Evolutionary conservation across 2,797 vertebrate species (phyloP), one percentile per base, ranked within the genome.

Genomic region (Microctenopoma stevenorrisi): DNA sequence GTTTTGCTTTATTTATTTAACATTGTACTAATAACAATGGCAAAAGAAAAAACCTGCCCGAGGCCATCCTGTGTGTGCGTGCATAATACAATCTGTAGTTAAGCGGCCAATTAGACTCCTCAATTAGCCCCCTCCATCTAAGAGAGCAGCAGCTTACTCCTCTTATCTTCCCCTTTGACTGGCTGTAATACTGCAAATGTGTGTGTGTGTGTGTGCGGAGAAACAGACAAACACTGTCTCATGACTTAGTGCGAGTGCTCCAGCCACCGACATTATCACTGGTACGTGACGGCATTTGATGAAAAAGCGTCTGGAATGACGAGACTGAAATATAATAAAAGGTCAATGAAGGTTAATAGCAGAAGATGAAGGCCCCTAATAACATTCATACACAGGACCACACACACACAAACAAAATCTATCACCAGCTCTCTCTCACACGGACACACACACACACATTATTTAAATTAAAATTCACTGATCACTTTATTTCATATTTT

Each of bases 81-180:
- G 59, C 42, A 72, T 33, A 9, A 74, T 84, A 82, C 77, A 81
- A 79, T 78, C 64, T 74, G 64, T 43, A 65, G 57, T 82, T 76
- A 84, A 85, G 79, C 81, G 74, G 64, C 72, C 76, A 87, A 84
- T 86, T 88, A 83, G 52, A 83, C 54, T 52, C 52, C 73, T 83
- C 76, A 66, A 83, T 74, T n/a, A 26, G 43, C 73, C 56, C 2
- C 6, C 43, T n/a, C 43, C 13, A 5, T 46, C n/a, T 22, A 47
- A 50, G 69, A 70, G 60, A 54, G 65, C 43, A 65, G 73, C 63
- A 66, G 80, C 73, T 81, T 51, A 52, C 48, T 64, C 46, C 46
- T 55, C 64, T 76, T 44, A 56, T 74, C 76, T 64, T 42, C 37
- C 66, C 22, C 7, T 44, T 79, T 7, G 3, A 68, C 55, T 51